Percentiles rank a stretch among this genome's conserved stretches.
Evolutionary conservation across 2,113 vertebrate species (phyloP).

Genomic region (Aleadryas rufinucha): DNA sequence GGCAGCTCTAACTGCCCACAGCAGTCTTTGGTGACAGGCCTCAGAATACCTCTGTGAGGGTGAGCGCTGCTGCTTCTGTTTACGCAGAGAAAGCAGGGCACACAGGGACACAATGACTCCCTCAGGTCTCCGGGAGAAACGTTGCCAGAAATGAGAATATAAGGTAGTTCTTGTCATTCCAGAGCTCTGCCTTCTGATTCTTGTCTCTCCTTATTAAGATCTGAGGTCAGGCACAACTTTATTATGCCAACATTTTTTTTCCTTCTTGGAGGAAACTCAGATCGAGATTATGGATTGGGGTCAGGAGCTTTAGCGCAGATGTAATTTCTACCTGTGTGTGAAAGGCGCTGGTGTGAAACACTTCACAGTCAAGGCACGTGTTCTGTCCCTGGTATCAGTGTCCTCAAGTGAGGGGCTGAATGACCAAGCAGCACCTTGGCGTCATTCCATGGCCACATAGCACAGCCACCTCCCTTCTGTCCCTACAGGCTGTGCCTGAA

Average conservation of each 20-base stretch:
- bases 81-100: not conserved
- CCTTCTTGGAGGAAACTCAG: not conserved
- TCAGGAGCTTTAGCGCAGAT: not conserved
- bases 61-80: not conserved
- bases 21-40: not conserved
- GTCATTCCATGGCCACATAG: rapidly evolving
- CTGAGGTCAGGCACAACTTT: not conserved
- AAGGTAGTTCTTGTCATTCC: not conserved
- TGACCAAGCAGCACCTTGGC: not conserved
- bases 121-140: not conserved
- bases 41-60: not conserved
- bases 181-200: not conserved
- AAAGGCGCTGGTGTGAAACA: not conserved
- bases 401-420: not conserved
- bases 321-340: not conserved
- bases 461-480: not conserved
- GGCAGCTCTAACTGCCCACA: not conserved
- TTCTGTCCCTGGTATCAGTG: not conserved
- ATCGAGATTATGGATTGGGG: not conserved
- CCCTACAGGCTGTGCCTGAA: not conserved
- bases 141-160: not conserved
- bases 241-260: not conserved
- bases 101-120: rapidly evolving
- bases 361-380: rapidly evolving
- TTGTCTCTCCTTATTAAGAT: not conserved